phyloP scores from a whole-genome alignment of 2,888 invertebrate species.

The Cryptocephalus moraei region DNA sequence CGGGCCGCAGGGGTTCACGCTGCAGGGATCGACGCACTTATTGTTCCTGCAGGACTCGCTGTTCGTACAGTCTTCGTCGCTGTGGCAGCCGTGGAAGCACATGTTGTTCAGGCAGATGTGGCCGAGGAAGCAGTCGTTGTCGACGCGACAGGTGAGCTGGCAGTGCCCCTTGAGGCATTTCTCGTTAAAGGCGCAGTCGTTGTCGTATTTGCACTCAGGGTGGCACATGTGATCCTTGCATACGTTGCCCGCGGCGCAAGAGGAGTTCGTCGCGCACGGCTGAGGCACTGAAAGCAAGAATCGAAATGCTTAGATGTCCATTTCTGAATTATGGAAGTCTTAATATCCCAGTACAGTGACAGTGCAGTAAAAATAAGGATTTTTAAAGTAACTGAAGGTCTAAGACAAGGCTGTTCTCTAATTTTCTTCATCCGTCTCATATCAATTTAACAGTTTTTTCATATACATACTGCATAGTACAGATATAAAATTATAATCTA shows the following conservation, averaged over 20 bases:
- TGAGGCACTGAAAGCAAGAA: slow-evolving; percentile 54
- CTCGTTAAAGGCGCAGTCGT: slow-evolving; percentile 82
- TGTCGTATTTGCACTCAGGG: slow-evolving; percentile 64
- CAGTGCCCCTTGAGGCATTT: slow-evolving; percentile 76
- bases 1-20: slow-evolving; percentile 70
- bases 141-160: slow-evolving; percentile 80
- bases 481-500: neutral
- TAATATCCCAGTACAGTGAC: too few relatives aligned
- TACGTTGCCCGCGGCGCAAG: slow-evolving; percentile 60
- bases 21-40: slow-evolving; percentile 70
- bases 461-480: too few relatives aligned
- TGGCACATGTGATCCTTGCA: slow-evolving; percentile 78
- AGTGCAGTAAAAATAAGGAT: too few relatives aligned
- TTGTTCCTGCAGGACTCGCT: slow-evolving; percentile 75
- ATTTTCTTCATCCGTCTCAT: too few relatives aligned
- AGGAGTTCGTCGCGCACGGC: slow-evolving; percentile 57
- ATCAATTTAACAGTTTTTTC: too few relatives aligned
- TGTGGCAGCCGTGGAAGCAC: slow-evolving; percentile 77
- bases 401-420: too few relatives aligned
- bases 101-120: slow-evolving; percentile 80
- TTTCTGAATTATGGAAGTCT: slow-evolving; percentile 6
- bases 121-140: slow-evolving; percentile 86
- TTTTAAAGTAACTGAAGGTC: too few relatives aligned
- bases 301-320: too few relatives aligned
- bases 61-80: slow-evolving; percentile 78